These are phyloP conservation scores for Latrodectus hesperus DNA, from an alignment of 2,888 invertebrate genomes.

Conservation along the genomic window DNA sequence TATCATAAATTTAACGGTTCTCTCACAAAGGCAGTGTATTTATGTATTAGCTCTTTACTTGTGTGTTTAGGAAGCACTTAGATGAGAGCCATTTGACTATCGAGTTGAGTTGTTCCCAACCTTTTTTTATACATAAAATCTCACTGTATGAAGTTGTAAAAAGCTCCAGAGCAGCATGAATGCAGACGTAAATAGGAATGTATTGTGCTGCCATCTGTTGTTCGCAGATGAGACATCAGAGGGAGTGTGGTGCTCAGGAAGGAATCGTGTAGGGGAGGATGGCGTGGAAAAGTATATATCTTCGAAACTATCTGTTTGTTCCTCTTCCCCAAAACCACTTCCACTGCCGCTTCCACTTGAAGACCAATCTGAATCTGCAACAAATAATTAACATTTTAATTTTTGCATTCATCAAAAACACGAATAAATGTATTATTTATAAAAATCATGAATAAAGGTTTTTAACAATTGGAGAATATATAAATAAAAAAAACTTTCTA, in stretches of 20 bases:
- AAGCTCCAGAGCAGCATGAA: slow-evolving; percentile 22
- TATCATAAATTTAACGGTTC: slow-evolving; percentile 6
- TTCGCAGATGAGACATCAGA: slow-evolving; percentile 36
- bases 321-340: slow-evolving; percentile 66
- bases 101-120: not conserved
- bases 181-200: slow-evolving; percentile 14
- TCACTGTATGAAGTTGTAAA: slow-evolving; percentile 10
- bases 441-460: too few species aligned
- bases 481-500: too few species aligned
- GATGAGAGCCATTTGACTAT: not conserved
- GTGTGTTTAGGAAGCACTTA: not conserved
- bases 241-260: slow-evolving; percentile 32
- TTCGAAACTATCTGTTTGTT: slow-evolving; percentile 57
- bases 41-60: not conserved
- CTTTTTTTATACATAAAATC: not conserved
- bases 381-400: not conserved
- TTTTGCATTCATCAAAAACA: too few species aligned
- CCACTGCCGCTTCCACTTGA: slow-evolving; percentile 67
- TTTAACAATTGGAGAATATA: too few species aligned
- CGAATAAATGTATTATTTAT: too few species aligned
- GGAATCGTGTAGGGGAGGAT: slow-evolving; percentile 45
- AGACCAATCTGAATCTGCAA: slow-evolving; percentile 62
- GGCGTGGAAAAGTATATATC: slow-evolving; percentile 69
- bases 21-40: not conserved
- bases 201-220: slow-evolving; percentile 55